Conservation (phyloP, 2,797 vertebrate species). For the Sebastes minor region DNA sequence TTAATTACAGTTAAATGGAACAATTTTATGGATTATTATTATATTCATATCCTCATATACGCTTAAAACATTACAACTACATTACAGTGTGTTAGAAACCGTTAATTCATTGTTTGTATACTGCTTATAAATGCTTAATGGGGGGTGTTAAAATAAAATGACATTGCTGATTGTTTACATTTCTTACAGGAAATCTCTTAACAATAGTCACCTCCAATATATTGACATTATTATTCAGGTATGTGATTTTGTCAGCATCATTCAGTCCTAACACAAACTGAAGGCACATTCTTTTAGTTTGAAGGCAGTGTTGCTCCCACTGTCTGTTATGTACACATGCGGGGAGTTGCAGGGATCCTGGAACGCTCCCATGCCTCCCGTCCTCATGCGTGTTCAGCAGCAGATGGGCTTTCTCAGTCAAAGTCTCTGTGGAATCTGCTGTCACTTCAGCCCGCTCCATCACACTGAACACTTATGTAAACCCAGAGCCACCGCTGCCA, state of each 20-base stretch:
- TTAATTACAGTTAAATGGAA: background rate
- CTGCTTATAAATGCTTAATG: background rate
- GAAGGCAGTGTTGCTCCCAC: background rate
- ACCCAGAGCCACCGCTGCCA: slow-evolving; percentile 75
- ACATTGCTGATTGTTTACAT: background rate
- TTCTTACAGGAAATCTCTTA: background rate
- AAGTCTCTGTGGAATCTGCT: slow-evolving; percentile 64
- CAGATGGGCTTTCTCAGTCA: slow-evolving; percentile 71
- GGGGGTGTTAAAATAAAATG: background rate
- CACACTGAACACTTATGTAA: slow-evolving; percentile 69
- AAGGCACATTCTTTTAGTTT: background rate
- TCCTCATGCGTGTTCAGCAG: slow-evolving; percentile 46
- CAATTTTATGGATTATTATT: background rate
- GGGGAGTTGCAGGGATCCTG: slow-evolving; percentile 39
- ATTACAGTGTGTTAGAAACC: background rate
- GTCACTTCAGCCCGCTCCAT: slow-evolving; percentile 70
- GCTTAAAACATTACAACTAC: background rate
- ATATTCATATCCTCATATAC: background rate
- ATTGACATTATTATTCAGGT: background rate
- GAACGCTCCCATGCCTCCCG: slow-evolving; percentile 34
- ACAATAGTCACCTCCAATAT: background rate
- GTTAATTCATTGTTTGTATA: background rate
- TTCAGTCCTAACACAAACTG: background rate
- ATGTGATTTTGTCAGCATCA: background rate
- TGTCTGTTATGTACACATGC: background rate